Conservation (phyloP, 2,888 invertebrate genomes). For the Diloba caeruleocephala region DNA sequence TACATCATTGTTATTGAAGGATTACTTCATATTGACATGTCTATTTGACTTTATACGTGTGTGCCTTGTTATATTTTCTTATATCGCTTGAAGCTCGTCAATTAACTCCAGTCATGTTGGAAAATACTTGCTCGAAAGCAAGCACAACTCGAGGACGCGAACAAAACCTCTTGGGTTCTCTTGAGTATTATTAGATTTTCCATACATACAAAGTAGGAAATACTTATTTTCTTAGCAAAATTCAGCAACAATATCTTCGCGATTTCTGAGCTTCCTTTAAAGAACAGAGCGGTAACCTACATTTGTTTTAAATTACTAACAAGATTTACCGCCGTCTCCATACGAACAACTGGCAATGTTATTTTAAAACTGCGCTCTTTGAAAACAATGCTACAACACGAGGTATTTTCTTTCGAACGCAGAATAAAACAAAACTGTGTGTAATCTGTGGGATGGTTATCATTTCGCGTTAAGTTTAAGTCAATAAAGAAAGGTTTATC, state of each 20-base stretch:
- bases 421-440: background rate
- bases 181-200: constrained; percentile 11
- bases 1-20: constrained; percentile 7
- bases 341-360: constrained; percentile 22
- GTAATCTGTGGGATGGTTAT: constrained; percentile 1
- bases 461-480: constrained; percentile 10
- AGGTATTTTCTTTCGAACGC: constrained; percentile 17
- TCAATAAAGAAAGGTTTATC: constrained; percentile 3
- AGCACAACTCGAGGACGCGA: background rate
- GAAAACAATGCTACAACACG: constrained; percentile 15
- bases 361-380: constrained; percentile 25
- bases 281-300: constrained; percentile 20
- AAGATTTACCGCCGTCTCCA: constrained; percentile 33
- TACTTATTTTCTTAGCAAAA: constrained; percentile 25
- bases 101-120: background rate
- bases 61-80: background rate
- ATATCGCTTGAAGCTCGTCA: constrained; percentile 2
- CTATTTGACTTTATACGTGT: constrained; percentile 1
- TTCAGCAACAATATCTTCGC: constrained; percentile 33
- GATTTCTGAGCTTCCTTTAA: constrained; percentile 21
- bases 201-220: constrained; percentile 21
- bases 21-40: constrained; percentile 15
- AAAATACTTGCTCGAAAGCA: constrained; percentile 8
- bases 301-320: constrained; percentile 52
- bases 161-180: constrained; percentile 9